Base-by-base conservation (phyloP, 1,140 invertebrate genomes). In the Drosophila micromelanica region DNA sequence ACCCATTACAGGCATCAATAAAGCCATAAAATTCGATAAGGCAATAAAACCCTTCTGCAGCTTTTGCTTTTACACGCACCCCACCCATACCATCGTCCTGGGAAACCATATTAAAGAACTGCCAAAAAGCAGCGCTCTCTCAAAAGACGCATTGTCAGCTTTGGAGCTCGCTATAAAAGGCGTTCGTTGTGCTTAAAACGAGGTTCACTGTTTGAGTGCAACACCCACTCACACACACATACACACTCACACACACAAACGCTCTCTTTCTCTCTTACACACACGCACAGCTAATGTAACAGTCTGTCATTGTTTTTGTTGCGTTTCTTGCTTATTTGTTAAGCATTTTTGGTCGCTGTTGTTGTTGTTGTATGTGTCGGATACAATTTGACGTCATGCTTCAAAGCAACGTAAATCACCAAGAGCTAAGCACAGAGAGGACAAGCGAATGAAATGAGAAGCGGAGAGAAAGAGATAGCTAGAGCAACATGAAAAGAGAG, bases 371-470 rank as follows among this genome's bases (percentile, higher is more conserved):
- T 23, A 54, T 73, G 54, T 59, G 52, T 70, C 70, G 55, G 42
- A 59, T 77, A 82, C 82, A 78, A 86, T 82, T 86, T 86, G 82
- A 86, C 82, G 82, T 86, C 84, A 86, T 86, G 82, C 82, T 78
- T 82, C 71, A 89, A 87, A 79, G 75, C 72, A 54, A 76, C 71
- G 84, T 86, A 86, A 89, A 86, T 86, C 84, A 78, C 56, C 72
- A 69, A 65, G 63, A 63, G 20, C 27, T 15, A 59, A 52, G 9
- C 38, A 54, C 30, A 40, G 45, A 57, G 54, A 73, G 65, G 38
- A 59, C 46, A 38, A 20, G 40, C 54, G 15, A 12, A 42, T 23
- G 8, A 15, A 17, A 54, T 30, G 49, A 23, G 46, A 15, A 7
- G 23, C 40, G 38, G 6, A 51, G 23, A 15, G 43, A 9, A 3